A percentile compares a stretch with the other conserved stretches of the same genome.
phyloP scores from a whole-genome alignment of 2,888 invertebrate species.

The Tiphia femorata region DNA sequence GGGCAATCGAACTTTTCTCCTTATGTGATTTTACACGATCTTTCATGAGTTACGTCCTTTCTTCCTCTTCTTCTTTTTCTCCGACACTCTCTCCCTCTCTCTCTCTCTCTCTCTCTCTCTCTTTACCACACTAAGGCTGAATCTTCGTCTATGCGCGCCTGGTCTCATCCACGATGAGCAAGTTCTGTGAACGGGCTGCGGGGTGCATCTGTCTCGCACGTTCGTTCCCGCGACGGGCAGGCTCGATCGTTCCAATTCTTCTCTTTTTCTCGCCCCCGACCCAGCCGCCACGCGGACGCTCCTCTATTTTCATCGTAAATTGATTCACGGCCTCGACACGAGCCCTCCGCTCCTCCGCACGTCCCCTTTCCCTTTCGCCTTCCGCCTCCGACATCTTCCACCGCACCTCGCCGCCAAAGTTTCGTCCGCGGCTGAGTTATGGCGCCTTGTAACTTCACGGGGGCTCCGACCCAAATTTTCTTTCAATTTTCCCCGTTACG shows the following conservation, averaged over 20 bases:
- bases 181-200: neutral
- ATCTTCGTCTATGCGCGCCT: too few relatives aligned
- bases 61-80: neutral
- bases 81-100: neutral
- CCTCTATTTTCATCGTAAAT: conserved; percentile 40
- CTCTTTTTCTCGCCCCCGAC: neutral
- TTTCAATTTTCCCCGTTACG: too few relatives aligned
- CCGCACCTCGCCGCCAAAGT: too few relatives aligned
- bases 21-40: conserved; percentile 24
- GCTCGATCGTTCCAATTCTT: conserved; percentile 18
- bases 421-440: too few relatives aligned
- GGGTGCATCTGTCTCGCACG: neutral
- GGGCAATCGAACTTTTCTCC: conserved; percentile 25
- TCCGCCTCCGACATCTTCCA: too few relatives aligned
- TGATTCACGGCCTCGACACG: conserved; percentile 34
- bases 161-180: too few relatives aligned
- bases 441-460: too few relatives aligned
- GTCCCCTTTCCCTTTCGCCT: neutral
- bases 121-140: too few relatives aligned
- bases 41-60: conserved; percentile 15
- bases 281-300: conserved; percentile 19
- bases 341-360: neutral
- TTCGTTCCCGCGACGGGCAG: neutral
- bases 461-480: too few relatives aligned
- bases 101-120: neutral